These are phyloP conservation scores for Scomber japonicus DNA, from an alignment of 2,113 vertebrate species.

Conservation along the genomic window DNA sequence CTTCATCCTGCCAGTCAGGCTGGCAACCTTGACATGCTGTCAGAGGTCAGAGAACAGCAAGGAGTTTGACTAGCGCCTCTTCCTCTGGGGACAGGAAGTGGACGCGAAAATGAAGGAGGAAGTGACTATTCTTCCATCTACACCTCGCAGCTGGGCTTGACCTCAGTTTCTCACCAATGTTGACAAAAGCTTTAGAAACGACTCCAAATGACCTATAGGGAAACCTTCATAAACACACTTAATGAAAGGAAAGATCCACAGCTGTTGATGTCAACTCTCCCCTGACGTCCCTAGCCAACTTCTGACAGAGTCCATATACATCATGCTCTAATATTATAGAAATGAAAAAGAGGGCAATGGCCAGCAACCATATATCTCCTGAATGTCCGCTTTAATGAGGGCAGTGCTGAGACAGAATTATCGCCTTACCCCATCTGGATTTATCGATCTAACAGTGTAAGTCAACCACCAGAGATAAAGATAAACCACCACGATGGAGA, in stretches of 20 bases:
- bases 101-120: constrained; percentile 57
- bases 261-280: constrained; percentile 22
- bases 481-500: constrained; percentile 69
- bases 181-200: constrained; percentile 33
- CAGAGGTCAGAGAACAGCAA: constrained; percentile 70
- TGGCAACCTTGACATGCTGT: constrained; percentile 51
- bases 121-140: constrained; percentile 53
- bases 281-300: constrained; percentile 25
- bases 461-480: constrained; percentile 70
- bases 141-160: constrained; percentile 29
- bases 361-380: constrained; percentile 55
- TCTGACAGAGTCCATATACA: constrained; percentile 36
- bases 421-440: constrained; percentile 61
- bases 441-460: constrained; percentile 69
- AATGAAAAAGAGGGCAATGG: constrained; percentile 47
- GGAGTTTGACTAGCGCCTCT: constrained; percentile 44
- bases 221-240: constrained; percentile 23
- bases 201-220: constrained; percentile 15
- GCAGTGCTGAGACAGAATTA: constrained; percentile 63
- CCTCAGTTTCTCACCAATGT: constrained; percentile 33
- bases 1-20: constrained; percentile 40
- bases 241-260: constrained; percentile 40
- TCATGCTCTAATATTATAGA: constrained; percentile 49
- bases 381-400: constrained; percentile 64
- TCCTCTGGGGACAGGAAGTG: constrained; percentile 68